Conservation (phyloP, 1,140 invertebrate species). For the Akabosia matsudoensis region DNA sequence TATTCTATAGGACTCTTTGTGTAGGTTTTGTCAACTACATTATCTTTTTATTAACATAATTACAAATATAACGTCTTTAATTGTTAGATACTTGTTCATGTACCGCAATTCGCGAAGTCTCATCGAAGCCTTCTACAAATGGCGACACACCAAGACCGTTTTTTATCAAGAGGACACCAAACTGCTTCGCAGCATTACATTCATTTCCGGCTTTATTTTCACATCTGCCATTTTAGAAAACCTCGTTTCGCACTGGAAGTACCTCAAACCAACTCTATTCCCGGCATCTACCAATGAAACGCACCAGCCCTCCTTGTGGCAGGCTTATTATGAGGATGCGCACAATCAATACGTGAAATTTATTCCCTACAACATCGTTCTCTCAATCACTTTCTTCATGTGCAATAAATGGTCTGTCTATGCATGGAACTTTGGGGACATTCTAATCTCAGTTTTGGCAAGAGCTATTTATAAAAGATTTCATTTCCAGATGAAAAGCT, state of each 20-base stretch:
- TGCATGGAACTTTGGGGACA: conserved; percentile 40
- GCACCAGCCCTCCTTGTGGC: background rate
- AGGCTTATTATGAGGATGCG: conserved; percentile 24
- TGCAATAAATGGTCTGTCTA: conserved; percentile 36
- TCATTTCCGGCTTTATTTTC: conserved; percentile 29
- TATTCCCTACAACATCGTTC: conserved; percentile 17
- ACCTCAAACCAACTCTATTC: background rate
- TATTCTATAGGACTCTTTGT: conserved; percentile 32
- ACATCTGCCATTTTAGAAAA: conserved; percentile 39
- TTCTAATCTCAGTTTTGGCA: conserved; percentile 28
- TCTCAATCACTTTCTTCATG: conserved; percentile 28
- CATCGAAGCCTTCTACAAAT: conserved; percentile 16
- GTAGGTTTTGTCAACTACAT: too few relatives aligned
- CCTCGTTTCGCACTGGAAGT: conserved; percentile 22
- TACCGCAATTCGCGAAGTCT: conserved; percentile 2
- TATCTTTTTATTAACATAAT: too few relatives aligned
- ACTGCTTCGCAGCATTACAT: conserved; percentile 30
- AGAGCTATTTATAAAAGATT: conserved; percentile 37
- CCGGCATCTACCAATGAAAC: background rate
- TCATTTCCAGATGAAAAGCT: background rate
- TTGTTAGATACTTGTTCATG: conserved; percentile 28
- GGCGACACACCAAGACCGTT: conserved; percentile 19
- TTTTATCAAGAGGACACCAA: conserved; percentile 26
- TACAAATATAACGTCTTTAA: too few relatives aligned
- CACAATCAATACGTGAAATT: conserved; percentile 27